Evolutionary conservation across 2,113 vertebrate genomes (phyloP), one percentile per base, ranked within the genome.

Genomic region (Cyprinodon variegatus): DNA sequence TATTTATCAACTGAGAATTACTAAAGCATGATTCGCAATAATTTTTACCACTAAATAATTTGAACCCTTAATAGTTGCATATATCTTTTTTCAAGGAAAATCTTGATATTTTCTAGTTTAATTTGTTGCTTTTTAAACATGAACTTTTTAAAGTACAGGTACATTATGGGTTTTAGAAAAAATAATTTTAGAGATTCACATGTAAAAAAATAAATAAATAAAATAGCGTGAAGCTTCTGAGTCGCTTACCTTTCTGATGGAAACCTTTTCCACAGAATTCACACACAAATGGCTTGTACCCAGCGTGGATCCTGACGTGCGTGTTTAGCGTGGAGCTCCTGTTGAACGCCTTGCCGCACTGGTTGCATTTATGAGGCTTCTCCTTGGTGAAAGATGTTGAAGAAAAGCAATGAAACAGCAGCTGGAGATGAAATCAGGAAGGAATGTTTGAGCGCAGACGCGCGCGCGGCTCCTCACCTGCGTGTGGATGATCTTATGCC

Each of bases 281-380:
- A 76, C 98, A 99, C 64, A 99, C 96, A 91, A 99, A 99, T 15
- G 98, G 98, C 90, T 99, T 99, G 94, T 98, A 99, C 11, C 98
- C 98, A 0, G 98, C 97, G 87, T 99, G 98, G 92, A 99, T 99
- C 72, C 98, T 95, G 17, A 99, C 96, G 84, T 99, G 98, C 20
- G 97, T 99, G 95, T 99, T 99, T 81, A 99, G 94, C 74, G 98
- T 99, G 76, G 98, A 99, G 90, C 97, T 99, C 73, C 98, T 94
- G 93, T 99, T 99, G 94, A 99, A 99, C n/a, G 98, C 98, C 91
- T 99, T 99, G 72, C 98, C 97, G 43, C 98, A 99, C 93, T 99
- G 98, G 92, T 96, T 97, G 80, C 97, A 99, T 87, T 99, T 98
- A 72, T 99, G 98, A 74, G 97, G 98, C 79, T 99, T 99, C 92